Percentiles rank a stretch among this genome's conserved stretches.
Evolutionary conservation across 2,888 invertebrate species (phyloP).

Genomic region (Stomorhina lunata): DNA sequence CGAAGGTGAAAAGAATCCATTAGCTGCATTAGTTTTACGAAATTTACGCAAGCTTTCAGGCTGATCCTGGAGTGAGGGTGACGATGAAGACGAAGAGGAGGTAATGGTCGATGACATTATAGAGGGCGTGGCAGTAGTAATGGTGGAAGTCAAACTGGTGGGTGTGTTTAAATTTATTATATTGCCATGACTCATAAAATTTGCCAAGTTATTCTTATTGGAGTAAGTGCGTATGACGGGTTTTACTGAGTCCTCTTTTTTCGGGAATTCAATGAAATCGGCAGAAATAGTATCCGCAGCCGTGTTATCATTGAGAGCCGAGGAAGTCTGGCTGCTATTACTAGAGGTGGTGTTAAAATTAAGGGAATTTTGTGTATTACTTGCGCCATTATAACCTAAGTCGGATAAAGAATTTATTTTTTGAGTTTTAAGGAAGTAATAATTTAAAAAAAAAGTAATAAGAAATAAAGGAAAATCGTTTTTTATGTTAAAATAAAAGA

Average conservation of each 20-base stretch:
- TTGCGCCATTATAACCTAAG: constrained; percentile 57
- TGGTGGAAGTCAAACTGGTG: constrained; percentile 10
- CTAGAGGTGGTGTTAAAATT: constrained; percentile 26
- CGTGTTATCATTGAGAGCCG: constrained; percentile 9
- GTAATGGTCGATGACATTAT: constrained; percentile 24
- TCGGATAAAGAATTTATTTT: constrained; percentile 28
- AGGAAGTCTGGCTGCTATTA: constrained; percentile 20
- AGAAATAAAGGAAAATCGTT: constrained; percentile 1
- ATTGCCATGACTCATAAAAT: constrained; percentile 34
- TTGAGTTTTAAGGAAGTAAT: constrained; percentile 5
- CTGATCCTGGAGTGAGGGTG: constrained; percentile 38
- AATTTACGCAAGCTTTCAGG: constrained; percentile 40
- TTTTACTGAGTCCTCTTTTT: constrained; percentile 26
- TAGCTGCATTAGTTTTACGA: constrained; percentile 36
- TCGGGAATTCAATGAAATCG: constrained; percentile 39
- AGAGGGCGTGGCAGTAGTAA: constrained; percentile 6
- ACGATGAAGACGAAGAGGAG: constrained; percentile 24
- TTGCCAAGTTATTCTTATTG: constrained; percentile 46
- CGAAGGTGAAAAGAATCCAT: constrained; percentile 49
- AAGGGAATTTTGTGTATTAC: constrained; percentile 39
- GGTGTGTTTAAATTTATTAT: constrained; percentile 31
- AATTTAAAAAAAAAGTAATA: background rate
- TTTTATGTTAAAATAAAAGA: constrained; percentile 18
- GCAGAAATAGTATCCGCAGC: constrained; percentile 24
- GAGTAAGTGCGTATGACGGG: constrained; percentile 51